phyloP scores from a whole-genome alignment of 2,888 invertebrate species.

The Drosophila cognata region DNA sequence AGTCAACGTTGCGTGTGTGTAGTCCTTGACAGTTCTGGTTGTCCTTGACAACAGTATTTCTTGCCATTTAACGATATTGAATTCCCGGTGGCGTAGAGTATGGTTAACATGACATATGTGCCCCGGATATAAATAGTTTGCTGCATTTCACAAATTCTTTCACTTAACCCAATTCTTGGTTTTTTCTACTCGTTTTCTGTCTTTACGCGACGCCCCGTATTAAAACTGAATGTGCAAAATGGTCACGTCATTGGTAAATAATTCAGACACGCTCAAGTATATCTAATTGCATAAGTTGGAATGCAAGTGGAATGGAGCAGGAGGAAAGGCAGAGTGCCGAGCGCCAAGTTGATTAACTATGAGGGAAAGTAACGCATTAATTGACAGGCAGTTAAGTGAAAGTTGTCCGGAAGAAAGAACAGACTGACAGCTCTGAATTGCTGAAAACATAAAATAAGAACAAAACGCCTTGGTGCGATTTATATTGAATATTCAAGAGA shows the following conservation, averaged over 20 bases:
- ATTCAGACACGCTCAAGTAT: conserved; percentile 42
- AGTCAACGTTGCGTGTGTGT: conserved; percentile 7
- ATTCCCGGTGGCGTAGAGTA: conserved; percentile 13
- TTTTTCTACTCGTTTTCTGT: neutral
- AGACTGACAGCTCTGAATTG: neutral
- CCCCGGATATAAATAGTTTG: conserved; percentile 35
- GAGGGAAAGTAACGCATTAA: conserved; percentile 28
- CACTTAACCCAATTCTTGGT: conserved; percentile 6
- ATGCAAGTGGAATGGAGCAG: neutral
- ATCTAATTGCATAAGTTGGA: conserved; percentile 58
- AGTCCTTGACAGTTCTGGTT: conserved; percentile 37
- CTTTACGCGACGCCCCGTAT: conserved; percentile 6
- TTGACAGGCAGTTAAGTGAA: conserved; percentile 14
- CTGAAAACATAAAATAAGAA: neutral
- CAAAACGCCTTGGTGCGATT: neutral
- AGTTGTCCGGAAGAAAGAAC: conserved; percentile 3
- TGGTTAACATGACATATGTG: conserved; percentile 6
- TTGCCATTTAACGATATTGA: conserved; percentile 21
- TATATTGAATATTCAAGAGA: neutral
- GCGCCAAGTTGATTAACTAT: conserved; percentile 6
- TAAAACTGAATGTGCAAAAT: conserved; percentile 50
- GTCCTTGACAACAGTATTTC: conserved; percentile 15
- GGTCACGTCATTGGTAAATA: conserved; percentile 66
- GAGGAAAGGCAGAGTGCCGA: neutral
- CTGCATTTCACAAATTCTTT: conserved; percentile 29